These are phyloP conservation scores for Ciconia maguari DNA, from an alignment of 2,113 vertebrate genomes.

Conservation along the genomic window DNA sequence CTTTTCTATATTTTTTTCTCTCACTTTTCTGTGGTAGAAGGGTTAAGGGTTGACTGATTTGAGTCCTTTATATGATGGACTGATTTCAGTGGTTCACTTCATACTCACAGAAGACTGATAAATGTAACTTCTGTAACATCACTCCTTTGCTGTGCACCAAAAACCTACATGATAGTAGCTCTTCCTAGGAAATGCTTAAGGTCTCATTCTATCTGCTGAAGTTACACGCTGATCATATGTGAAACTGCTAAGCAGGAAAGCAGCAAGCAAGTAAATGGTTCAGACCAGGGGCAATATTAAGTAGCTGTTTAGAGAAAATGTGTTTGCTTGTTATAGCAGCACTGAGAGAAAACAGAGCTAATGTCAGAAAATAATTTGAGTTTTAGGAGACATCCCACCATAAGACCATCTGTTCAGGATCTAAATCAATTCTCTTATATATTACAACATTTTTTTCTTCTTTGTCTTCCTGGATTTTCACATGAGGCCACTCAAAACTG, in stretches of 20 bases:
- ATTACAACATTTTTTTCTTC: neutral
- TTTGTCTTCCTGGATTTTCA: neutral
- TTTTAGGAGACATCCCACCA: neutral
- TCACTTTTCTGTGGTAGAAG: neutral
- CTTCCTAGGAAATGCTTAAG: neutral
- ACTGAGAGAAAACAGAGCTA: neutral
- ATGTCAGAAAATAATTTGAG: neutral
- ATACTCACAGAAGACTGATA: neutral
- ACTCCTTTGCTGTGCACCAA: rapidly evolving
- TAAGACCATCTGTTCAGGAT: slow-evolving; percentile 7
- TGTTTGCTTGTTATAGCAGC: neutral
- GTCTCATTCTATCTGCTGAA: neutral
- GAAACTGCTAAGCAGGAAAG: neutral
- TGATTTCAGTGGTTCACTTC: neutral
- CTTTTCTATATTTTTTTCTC: neutral
- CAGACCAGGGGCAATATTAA: neutral
- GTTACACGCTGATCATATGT: neutral
- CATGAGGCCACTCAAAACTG: neutral
- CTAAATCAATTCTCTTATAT: neutral
- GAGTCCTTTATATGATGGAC: neutral
- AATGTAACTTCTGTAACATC: neutral
- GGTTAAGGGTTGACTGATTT: neutral
- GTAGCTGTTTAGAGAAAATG: neutral
- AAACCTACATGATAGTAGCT: neutral
- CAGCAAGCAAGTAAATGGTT: neutral